Base-by-base conservation (phyloP, 37 sponge, comb jelly and placozoan species). In the Aplysina aerophoba region DNA sequence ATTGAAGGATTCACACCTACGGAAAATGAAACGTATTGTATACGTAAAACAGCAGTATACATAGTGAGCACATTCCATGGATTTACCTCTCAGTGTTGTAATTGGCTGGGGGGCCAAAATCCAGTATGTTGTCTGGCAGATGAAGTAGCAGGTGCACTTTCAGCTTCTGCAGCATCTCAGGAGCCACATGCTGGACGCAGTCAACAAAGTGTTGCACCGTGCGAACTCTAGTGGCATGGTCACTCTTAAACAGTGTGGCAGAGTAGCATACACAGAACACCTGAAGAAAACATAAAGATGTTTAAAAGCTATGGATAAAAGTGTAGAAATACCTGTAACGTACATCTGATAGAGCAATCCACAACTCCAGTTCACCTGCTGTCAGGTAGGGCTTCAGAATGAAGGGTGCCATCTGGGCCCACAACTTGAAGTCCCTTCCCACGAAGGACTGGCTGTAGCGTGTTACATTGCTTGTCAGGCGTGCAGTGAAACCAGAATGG, bases 1-100 rank as follows among this genome's bases (percentile, higher is more conserved):
- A 60, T 89, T 89, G 36, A 81, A 81, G 21, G 90, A 55, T 56
- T 89, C 90, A 85, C 81, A 89, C 41, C 90, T 89, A 54, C 4
- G 3, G 28, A 20, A 71, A 14, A 33, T 5, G 16, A 62, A 28
- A 11, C 28, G 11, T 62, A 11, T 62, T 2, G 4, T 28, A 11
- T 62, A 11, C 64, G 11, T 27, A 62, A 5, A 2, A n/a, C 3
- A 14, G 24, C 5, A 62, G 4, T 6, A 13, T 28, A n/a, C 12
- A 3, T 28, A 27, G 24, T 4, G 4, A 62, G 4, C 11, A 11
- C 28, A 62, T 27, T 62, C 4, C 4, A 62, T 3, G 3, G 4
- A 11, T 27, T 4, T 28, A 89, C 90, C 90, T 89, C 66, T 89
- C 85, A 37, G 90, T 85, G 33, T 81, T 89, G 60, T 64, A 89